A percentile compares a stretch with the other conserved stretches of the same genome.
phyloP scores from a whole-genome alignment of 1,140 invertebrate genomes.

The Apis dorsata region DNA sequence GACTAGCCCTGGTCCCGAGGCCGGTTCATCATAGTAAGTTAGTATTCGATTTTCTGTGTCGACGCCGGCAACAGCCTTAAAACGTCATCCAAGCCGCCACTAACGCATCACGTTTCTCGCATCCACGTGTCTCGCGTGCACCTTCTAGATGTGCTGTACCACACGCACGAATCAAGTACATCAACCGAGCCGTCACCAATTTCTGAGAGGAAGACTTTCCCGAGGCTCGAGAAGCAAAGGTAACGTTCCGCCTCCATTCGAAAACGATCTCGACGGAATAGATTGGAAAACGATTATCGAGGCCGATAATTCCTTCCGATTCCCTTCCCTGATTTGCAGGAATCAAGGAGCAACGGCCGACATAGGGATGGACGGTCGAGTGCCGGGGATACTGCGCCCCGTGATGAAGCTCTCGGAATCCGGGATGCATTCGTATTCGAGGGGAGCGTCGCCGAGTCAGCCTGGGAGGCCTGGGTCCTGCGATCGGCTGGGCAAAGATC shows the following conservation, averaged over 20 bases:
- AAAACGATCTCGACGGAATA: too few species aligned
- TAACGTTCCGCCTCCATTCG: too few species aligned
- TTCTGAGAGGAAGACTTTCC: conserved; percentile 80
- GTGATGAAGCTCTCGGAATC: conserved; percentile 72
- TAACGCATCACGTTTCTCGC: conserved; percentile 56
- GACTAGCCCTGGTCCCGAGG: conserved; percentile 78
- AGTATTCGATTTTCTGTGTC: conserved; percentile 80
- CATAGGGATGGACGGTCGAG: conserved; percentile 71
- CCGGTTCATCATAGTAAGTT: conserved; percentile 84
- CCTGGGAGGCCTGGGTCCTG: conserved; percentile 59
- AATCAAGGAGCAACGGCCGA: conserved; percentile 73
- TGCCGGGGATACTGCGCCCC: conserved; percentile 67
- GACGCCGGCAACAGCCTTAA: conserved; percentile 57
- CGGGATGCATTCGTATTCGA: conserved; percentile 74
- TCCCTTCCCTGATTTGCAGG: conserved; percentile 33
- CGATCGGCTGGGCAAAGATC: conserved; percentile 65
- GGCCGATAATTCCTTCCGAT: too few species aligned
- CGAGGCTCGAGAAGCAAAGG: conserved; percentile 78
- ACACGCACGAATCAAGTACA: conserved; percentile 81
- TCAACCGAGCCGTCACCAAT: conserved; percentile 81
- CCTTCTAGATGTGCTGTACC: conserved; percentile 78
- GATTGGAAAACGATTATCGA: too few species aligned
- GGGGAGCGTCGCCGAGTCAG: conserved; percentile 72
- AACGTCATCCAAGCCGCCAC: conserved; percentile 53
- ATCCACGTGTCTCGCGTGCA: conserved; percentile 63